phyloP scores from a whole-genome alignment of 1,140 invertebrate genomes.

The Pseudomyrmex gracilis region DNA sequence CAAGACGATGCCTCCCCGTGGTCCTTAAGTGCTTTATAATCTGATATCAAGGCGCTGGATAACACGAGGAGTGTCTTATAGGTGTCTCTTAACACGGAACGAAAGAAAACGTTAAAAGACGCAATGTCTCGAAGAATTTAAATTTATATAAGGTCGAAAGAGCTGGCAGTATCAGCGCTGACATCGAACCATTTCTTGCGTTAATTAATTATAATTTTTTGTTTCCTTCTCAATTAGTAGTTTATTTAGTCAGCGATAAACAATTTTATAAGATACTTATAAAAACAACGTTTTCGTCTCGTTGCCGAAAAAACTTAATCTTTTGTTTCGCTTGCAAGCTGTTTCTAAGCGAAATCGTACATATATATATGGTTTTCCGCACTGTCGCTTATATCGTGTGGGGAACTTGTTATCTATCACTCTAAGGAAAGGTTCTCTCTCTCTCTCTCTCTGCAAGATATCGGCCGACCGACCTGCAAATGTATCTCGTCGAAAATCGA shows the following conservation, averaged over 20 bases:
- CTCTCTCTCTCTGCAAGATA: too few relatives aligned
- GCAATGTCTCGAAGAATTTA: too few relatives aligned
- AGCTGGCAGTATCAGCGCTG: too few relatives aligned
- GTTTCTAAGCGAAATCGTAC: background rate
- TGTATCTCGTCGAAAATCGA: conserved; percentile 5
- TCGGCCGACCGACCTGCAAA: background rate
- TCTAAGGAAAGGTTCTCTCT: background rate
- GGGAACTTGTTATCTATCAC: conserved; percentile 40
- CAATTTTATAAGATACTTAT: too few relatives aligned
- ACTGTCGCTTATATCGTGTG: background rate
- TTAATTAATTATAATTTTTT: too few relatives aligned
- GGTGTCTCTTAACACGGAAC: conserved; percentile 13
- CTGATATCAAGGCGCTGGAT: conserved; percentile 13
- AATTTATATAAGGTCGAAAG: too few relatives aligned
- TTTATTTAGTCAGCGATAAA: too few relatives aligned
- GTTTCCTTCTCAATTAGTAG: too few relatives aligned
- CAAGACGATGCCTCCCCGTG: conserved; percentile 12
- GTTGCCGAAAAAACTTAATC: background rate
- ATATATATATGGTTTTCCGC: background rate
- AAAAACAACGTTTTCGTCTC: background rate
- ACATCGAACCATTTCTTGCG: too few relatives aligned
- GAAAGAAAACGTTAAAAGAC: background rate
- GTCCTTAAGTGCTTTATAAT: conserved; percentile 13
- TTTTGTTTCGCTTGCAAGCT: background rate
- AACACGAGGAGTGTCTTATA: background rate